Base-by-base conservation (phyloP, 2,888 invertebrate species). In the Dryobota labecula region DNA sequence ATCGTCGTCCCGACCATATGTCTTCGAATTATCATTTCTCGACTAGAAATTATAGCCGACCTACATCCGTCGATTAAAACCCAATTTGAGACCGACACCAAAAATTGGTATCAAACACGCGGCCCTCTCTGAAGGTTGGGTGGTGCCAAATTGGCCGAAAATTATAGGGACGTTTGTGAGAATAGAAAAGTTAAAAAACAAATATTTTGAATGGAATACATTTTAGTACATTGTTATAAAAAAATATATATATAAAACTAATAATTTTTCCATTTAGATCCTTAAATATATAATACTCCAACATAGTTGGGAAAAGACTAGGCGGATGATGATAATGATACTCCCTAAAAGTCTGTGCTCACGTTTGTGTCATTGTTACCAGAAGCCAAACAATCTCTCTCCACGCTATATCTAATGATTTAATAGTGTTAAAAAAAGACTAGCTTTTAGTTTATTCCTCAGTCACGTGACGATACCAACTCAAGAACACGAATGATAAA, bases 1-100 rank as follows among this genome's bases (percentile, higher is more conserved):
- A 94, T 92, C 72, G 86, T 79, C 81, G 76, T 74, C 73, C 80
- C 76, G 70, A 88, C 87, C 89, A 91, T 90, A 90, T 92, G 92
- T 91, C 90, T 88, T 86, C 78, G 54, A 90, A 91, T 90, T 91
- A 89, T 90, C 87, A 86, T 89, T 90, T 90, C 87, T 86, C 84
- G 76, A 84, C 84, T 86, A 86, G 83, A 82, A 84, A 86, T 85
- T 86, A 88, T 83, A 72, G 66, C 61, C 78, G 81, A 77, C 87
- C 90, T 88, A 88, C 91, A 92, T 93, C 93, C 93, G 93, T 89
- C 93, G 89, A 93, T 94, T 93, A 94, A 90, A 93, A 86, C 77
- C 88, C 89, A 90, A 94, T 94, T 92, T 91, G 84, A 82, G 83
- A 81, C 82, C 82, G 85, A 83, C 83, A 82, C 82, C 84, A 85